Base-by-base conservation (phyloP, 2,797 vertebrate genomes). In the Graptemys geographica region DNA sequence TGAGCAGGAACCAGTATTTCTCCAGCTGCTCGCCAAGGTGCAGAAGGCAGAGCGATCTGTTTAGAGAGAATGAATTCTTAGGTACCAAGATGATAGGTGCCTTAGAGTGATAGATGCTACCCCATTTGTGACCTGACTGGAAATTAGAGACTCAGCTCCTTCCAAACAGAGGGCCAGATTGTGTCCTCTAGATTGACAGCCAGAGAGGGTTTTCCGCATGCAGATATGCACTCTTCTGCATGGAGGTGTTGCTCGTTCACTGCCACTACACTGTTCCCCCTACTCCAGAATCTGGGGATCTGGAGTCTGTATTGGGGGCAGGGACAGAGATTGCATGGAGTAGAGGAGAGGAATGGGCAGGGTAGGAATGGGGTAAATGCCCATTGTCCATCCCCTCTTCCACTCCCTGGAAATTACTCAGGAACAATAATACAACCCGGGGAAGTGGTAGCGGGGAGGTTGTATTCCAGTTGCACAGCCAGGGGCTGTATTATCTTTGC, bases 21-120 rank as follows among this genome's bases (percentile, higher is more conserved):
- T 1, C 0, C 1, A 8, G 2, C 18, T 18, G 41, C 25, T 27
- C 12, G 3, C 0, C 27, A 80, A 1, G 1, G 52, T 21, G 21
- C 11, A 1, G n/a, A 41, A 11, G 9, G 74, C 41, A 25, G 18
- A 81, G 47, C 6, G 5, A n/a, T 72, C 47, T 81, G 15, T 79
- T 74, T 41, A 2, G 65, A 55, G n/a, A 2, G 1, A 5, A 23
- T 19, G n/a, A 18, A 79, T 62, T 62, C 59, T 41, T 37, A 72
- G 37, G 9, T 41, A 72, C 19, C 16, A 37, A 15, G 49, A 4
- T 6, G 19, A 52, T 0, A 0, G 6, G 41, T 81, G 5, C 0
- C 0, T 31, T 28, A 62, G 4, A 28, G 44, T 5, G 15, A 5
- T 72, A 3, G 69, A 33, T 56, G 49, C 79, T 80, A 19, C 47